Evolutionary conservation across 2,113 vertebrate species (phyloP).

Genomic region (Nymphicus hollandicus): DNA sequence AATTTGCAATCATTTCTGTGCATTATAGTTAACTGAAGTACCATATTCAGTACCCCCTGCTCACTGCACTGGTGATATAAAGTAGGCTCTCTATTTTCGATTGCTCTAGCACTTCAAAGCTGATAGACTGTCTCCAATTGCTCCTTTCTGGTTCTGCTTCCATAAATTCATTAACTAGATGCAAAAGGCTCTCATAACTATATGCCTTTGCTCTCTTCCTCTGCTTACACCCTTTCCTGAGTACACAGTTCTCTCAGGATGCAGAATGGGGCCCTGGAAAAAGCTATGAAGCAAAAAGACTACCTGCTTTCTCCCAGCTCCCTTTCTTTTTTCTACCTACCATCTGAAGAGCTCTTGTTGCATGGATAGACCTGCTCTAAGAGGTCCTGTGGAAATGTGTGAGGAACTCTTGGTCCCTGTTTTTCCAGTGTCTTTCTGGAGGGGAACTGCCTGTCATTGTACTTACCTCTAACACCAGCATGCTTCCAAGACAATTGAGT

Average conservation of each 20-base stretch:
- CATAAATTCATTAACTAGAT: neutral
- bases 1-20: neutral
- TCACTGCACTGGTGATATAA: neutral
- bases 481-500: neutral
- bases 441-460: neutral
- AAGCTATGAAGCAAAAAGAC: neutral
- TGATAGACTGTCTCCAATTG: neutral
- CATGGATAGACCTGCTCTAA: neutral
- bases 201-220: neutral
- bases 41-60: neutral
- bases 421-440: neutral
- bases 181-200: neutral
- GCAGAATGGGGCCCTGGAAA: neutral
- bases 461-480: accelerated
- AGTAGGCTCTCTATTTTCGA: neutral
- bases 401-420: neutral
- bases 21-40: neutral
- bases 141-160: neutral
- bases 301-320: neutral
- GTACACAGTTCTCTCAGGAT: accelerated
- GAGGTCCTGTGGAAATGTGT: neutral
- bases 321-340: neutral
- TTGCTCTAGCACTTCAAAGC: neutral
- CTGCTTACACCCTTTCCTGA: neutral
- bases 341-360: neutral